Base-by-base conservation (phyloP, 2,888 invertebrate species). In the Geophilus truncorum region DNA sequence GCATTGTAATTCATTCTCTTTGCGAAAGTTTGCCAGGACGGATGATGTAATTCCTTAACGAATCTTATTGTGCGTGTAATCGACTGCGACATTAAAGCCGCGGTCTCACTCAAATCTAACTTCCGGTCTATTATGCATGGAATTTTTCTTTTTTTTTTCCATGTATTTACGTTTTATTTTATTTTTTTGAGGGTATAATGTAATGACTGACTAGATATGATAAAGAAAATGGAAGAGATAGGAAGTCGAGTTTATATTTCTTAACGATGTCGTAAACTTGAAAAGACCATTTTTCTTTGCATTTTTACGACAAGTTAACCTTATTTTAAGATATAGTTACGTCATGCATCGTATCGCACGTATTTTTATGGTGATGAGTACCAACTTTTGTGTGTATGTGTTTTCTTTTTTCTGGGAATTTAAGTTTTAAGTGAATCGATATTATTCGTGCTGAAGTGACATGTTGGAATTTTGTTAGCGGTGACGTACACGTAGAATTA, bases 31-130 rank as follows among this genome's bases (percentile, higher is more conserved):
- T 70, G 28, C 70, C 23, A 70, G 12, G 28, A 70, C 70, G 70
- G 70, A 70, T 70, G 70, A 70, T 70, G 70, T 70, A 70, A 70
- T 70, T 70, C 25, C 12, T 23, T 23, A 28, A 4, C 12, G 28
- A n/a, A 70, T 25, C 70, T 70, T 70, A 70, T 70, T 70, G 70
- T 70, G 70, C 70, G 70, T 70, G n/a, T 70, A 70, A 70, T 70
- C 70, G 70, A 70, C 23, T 70, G 28, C 25, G 5, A n/a, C 28
- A 70, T 70, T 70, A 70, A 70, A 70, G 70, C 23, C 4, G 25
- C 23, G 7, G 12, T 25, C 28, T 70, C 28, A 70, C 28, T 25
- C 10, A 23, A 12, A 9, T 25, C 70, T 70, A 18, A 70, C 70
- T 28, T 70, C 70, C 70, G 70, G 70, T 70, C n/a, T 70, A 70